Evolutionary conservation across 2,113 vertebrate genomes (phyloP), one percentile per base, ranked within the genome.

Genomic region (Zingel zingel): DNA sequence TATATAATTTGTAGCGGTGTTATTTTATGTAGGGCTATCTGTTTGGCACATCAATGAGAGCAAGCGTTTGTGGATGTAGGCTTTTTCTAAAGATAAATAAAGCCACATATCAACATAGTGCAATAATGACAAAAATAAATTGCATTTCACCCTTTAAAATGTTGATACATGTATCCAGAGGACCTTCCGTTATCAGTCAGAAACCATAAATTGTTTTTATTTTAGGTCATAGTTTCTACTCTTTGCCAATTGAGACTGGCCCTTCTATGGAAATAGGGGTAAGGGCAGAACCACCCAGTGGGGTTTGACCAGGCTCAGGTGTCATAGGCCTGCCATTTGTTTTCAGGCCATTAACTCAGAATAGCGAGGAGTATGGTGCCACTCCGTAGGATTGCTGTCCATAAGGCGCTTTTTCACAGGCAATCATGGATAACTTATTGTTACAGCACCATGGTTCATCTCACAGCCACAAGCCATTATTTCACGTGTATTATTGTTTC

Each of bases 261-360:
- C 58, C 23, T 86, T 74, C 79, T 62, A 27, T 57, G 47, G 39
- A 74, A 69, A 70, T 81, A 53, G 74, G 58, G 56, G 23, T 65
- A 39, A 50, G 14, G 79, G 77, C 11, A 27, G 75, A 58, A 54
- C 48, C 56, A 65, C 36, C 64, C 83, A 80, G 82, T 82, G 62
- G 82, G 81, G 79, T 82, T 71, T 16, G 69, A 85, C 33, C 2
- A 11, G 81, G 76, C 88, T 90, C 94, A 93, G 91, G 89, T 93
- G 94, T 91, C 83, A 64, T 47, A 86, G 84, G 91, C 86, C 88
- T 88, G 81, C 85, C 80, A 67, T 90, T 86, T 86, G 85, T 89
- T 92, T 90, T 76, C 87, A 90, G 81, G 75, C 81, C 89, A 91
- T 94, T 93, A 89, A 86, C 76, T 89, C 77, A 71, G 85, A 89